Conservation (phyloP, 2,888 invertebrate genomes). For the Oscheius sp. region DNA sequence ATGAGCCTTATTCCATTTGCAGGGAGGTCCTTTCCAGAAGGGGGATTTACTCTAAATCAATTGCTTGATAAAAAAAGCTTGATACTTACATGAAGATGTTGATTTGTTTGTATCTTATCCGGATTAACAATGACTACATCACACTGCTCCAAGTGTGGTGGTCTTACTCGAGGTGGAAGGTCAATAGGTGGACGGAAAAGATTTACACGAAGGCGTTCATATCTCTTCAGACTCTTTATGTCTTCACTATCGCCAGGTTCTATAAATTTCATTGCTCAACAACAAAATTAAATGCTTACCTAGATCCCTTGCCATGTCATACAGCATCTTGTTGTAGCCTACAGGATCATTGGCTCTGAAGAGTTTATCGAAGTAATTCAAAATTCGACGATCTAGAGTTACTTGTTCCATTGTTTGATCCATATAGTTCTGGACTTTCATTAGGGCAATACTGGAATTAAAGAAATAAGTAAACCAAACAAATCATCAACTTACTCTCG, state of each 20-base stretch:
- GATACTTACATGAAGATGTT: not conserved
- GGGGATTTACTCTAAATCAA: constrained; percentile 14
- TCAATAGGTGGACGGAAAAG: constrained; percentile 20
- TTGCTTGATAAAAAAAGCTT: not conserved
- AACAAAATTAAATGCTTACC: not conserved
- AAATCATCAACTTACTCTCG: constrained; percentile 1
- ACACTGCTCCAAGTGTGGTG: not conserved
- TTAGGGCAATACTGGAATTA: constrained; percentile 2
- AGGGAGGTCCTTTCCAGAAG: constrained; percentile 24
- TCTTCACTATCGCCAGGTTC: constrained; percentile 7
- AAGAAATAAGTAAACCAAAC: not conserved
- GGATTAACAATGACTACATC: constrained; percentile 14
- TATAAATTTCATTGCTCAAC: not conserved
- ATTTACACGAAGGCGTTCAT: constrained; percentile 6
- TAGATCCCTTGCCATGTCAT: constrained; percentile 1
- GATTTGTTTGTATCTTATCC: not conserved
- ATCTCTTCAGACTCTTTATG: not conserved
- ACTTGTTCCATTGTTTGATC: not conserved
- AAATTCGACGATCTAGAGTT: not conserved
- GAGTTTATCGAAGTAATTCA: not conserved
- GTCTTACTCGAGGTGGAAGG: not conserved
- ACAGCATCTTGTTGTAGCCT: constrained; percentile 6
- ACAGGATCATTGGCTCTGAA: constrained; percentile 13
- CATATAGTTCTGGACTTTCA: not conserved
- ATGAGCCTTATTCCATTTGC: not conserved